Base-by-base conservation (phyloP, 2,797 vertebrate species). In the Sebastolobus alascanus region DNA sequence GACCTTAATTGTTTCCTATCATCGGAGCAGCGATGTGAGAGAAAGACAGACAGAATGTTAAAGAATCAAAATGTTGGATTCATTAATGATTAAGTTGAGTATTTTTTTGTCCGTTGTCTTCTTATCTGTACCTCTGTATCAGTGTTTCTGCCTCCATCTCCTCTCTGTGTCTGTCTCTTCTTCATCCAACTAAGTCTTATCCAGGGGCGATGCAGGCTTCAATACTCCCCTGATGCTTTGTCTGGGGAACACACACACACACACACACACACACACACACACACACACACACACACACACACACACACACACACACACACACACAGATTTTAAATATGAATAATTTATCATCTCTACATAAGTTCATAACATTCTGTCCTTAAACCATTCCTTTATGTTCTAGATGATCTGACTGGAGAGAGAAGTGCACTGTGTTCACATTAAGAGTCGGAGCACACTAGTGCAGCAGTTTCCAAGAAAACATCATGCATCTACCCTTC, bases 391-490 rank as follows among this genome's bases (percentile, higher is more conserved):
- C 13, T 66, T 63, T 6, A 22, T 27, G 6, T 35, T 79, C 33
- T 54, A 68, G 79, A n/a, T 22, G 4, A 71, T 59, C 22, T 65
- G 46, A 61, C 59, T 33, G 54, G 14, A 58, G 61, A 65, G 59
- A 73, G 27, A 73, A 29, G 56, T 43, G 4, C n/a, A 50, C 52
- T 33, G 33, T 22, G 11, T 70, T 69, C 67, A 61, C 70, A 78
- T 82, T 85, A 46, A 66, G 75, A 87, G 35, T 75, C 80, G 37
- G 72, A 79, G 75, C 87, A 90, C 68, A 68, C 40, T 29, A 2
- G 31, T 52, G n/a, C 64, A 14, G 8, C 33, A 54, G 46, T 50
- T 50, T 50, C 73, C 54, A 40, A 61, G 79, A 73, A 85, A 86
- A 80, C 64, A n/a, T 64, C 13, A 7, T 55, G 55, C 54, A 46